These are phyloP conservation scores for Ephydatia muelleri DNA, from an alignment of 37 sponge, comb jelly and placozoan species.

Conservation along the genomic window DNA sequence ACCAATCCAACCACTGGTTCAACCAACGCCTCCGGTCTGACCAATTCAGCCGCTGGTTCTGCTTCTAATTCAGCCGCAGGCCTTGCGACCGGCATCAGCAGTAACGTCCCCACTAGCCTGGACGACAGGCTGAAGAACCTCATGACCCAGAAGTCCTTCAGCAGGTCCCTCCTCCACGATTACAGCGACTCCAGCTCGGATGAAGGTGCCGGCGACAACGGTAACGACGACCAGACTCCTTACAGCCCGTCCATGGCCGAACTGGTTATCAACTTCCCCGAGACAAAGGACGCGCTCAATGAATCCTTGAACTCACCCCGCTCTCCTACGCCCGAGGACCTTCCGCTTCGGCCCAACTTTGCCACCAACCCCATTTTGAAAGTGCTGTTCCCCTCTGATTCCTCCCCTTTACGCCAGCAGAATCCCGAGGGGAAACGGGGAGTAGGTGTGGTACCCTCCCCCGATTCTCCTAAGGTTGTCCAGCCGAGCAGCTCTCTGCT, in stretches of 20 bases:
- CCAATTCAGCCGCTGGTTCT: neutral
- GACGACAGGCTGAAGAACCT: constrained; percentile 36
- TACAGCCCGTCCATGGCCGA: constrained; percentile 38
- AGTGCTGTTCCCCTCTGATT: constrained; percentile 20
- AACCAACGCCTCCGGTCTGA: neutral
- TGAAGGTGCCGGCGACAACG: neutral
- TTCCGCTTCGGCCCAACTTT: constrained; percentile 14
- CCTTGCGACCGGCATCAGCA: neutral
- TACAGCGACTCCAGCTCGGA: constrained; percentile 21
- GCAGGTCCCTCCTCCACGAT: constrained; percentile 2
- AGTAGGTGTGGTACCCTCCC: neutral
- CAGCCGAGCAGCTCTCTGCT: neutral
- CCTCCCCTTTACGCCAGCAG: neutral
- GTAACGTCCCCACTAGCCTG: constrained; percentile 4
- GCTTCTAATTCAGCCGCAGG: neutral
- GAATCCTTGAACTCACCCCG: constrained; percentile 25
- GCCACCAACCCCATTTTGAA: constrained; percentile 56
- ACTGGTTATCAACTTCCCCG: constrained; percentile 7
- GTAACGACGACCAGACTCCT: neutral
- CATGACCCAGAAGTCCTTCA: constrained; percentile 5
- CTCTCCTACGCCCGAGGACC: neutral
- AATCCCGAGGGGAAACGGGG: neutral
- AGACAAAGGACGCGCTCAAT: neutral
- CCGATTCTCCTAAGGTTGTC: too few relatives aligned
- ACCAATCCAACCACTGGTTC: neutral